These are phyloP conservation scores for Bubalus kerabau DNA, from an alignment of 2,113 vertebrate genomes.

Conservation along the genomic window DNA sequence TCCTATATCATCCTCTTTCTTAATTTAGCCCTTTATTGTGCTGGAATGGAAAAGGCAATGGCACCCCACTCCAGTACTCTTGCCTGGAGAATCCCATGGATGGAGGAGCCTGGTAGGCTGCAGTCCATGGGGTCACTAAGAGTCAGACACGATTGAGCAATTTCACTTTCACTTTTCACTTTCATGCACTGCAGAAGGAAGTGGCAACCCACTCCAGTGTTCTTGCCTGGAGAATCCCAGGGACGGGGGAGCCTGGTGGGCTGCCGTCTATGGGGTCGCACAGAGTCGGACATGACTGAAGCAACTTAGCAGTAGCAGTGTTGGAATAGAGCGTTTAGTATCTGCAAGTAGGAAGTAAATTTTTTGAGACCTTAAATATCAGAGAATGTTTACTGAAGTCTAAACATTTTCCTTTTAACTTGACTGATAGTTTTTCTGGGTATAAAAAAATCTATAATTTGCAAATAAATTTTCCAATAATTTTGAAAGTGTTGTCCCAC, in stretches of 20 bases:
- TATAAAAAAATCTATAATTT: conserved; percentile 42
- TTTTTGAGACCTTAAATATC: conserved; percentile 9
- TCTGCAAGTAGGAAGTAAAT: not conserved
- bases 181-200: too few relatives aligned
- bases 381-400: not conserved
- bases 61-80: too few relatives aligned
- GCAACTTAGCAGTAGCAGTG: not conserved
- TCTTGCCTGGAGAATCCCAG: too few relatives aligned
- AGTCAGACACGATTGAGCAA: too few relatives aligned
- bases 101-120: too few relatives aligned
- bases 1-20: not conserved
- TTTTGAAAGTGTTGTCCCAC: not conserved
- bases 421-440: not conserved
- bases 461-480: not conserved
- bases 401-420: not conserved
- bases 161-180: too few relatives aligned
- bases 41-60: not conserved
- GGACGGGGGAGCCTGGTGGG: too few relatives aligned
- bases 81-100: too few relatives aligned
- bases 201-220: too few relatives aligned
- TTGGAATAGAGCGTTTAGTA: not conserved
- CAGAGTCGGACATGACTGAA: too few relatives aligned
- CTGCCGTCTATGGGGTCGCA: too few relatives aligned
- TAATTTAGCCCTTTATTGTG: not conserved
- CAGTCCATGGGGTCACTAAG: too few relatives aligned